Percentiles rank a stretch among this genome's conserved stretches.
Conservation (phyloP, 2,797 vertebrate genomes). For the Coendou prehensilis region DNA sequence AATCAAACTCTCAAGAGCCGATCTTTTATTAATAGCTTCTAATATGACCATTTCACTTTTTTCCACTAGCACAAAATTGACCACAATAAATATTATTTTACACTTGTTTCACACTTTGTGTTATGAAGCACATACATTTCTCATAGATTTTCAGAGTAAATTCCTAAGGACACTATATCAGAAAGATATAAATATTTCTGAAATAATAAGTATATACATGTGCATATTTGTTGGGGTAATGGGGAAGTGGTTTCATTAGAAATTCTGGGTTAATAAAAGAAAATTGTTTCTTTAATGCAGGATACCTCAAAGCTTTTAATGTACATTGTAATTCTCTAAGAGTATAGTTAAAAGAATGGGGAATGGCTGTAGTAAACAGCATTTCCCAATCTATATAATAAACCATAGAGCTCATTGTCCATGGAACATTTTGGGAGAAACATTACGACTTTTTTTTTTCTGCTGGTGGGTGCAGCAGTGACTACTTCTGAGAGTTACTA, state of each 20-base stretch:
- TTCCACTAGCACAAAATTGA: neutral
- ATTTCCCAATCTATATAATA: neutral
- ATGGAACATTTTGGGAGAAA: neutral
- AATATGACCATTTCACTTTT: neutral
- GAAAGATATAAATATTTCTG: constrained; percentile 55
- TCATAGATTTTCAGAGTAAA: constrained; percentile 8
- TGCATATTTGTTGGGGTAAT: neutral
- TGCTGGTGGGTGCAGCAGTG: neutral
- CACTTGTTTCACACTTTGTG: constrained; percentile 44
- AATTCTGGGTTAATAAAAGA: constrained; percentile 21
- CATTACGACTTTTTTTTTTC: neutral
- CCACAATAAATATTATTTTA: constrained; percentile 28
- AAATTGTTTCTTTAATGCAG: neutral
- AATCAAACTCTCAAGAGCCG: neutral
- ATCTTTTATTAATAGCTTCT: constrained; percentile 13
- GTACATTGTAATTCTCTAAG: neutral
- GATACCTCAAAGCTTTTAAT: neutral
- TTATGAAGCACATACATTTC: constrained; percentile 30
- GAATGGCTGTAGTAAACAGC: neutral
- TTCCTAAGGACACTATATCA: constrained; percentile 6
- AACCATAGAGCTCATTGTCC: neutral
- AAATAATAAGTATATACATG: neutral
- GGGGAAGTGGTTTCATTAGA: neutral
- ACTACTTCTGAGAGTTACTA: neutral
- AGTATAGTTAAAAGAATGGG: neutral